Evolutionary conservation across 1,140 invertebrate species (phyloP), one percentile per base, ranked within the genome.

Genomic region (Drosophila tropicalis): DNA sequence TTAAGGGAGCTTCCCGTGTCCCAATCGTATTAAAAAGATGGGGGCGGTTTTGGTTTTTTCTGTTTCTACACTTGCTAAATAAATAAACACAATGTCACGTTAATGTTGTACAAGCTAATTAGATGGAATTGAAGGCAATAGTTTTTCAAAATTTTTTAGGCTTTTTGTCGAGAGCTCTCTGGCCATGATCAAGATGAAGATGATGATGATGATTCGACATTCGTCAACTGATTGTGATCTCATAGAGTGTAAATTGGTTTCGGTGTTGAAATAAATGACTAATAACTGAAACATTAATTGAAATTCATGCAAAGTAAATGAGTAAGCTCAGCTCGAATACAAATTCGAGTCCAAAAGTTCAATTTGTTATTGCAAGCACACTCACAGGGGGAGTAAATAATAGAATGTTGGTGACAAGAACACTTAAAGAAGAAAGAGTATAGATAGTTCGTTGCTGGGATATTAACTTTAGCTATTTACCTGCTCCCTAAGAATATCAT

Each of bases 31-130:
- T n/a, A n/a, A n/a, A n/a, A 29, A 29, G 41, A 36, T 72, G 76
- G 68, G 77, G 74, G 77, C 74, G 74, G 60, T 72, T 10, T 39
- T 39, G 10, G 36, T 39, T 3, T 12, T 39, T 39, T 81, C 74
- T 72, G 34, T 76, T 62, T 72, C 75, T 39, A 39, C 63, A 81
- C 83, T 76, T 67, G 74, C 75, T 71, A 40, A 72, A 70, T 62
- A 87, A 86, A 86, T 83, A 86, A 86, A 86, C 83, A 86, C 54
- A 72, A 62, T 87, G 82, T 87, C 82, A 87, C 76, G 83, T 79
- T 87, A 79, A 76, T 81, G 19, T 22, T 51, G 79, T 73, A 87
- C 72, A 76, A 86, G 83, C 83, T 86, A 86, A 86, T 86, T 86
- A 87, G 71, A 34, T 67, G 60, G 67, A 54, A 82, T 70, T 62